These are phyloP conservation scores for Rissa tridactyla DNA, from an alignment of 2,113 vertebrate species.

Conservation along the genomic window DNA sequence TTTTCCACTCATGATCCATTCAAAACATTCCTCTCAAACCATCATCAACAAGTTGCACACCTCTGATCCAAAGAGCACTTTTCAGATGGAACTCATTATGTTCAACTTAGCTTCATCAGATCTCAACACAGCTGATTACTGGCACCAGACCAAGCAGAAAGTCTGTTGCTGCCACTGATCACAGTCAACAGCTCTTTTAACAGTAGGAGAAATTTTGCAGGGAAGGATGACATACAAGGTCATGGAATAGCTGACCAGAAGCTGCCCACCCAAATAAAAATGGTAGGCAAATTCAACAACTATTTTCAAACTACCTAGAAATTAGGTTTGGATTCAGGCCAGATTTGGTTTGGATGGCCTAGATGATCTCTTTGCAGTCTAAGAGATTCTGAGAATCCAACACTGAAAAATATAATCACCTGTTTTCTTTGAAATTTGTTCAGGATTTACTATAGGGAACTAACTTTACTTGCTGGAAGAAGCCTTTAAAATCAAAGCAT, in stretches of 20 bases:
- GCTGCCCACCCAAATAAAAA: neutral
- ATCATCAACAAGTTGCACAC: neutral
- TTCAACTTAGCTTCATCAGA: neutral
- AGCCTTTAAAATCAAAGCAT: constrained; percentile 9
- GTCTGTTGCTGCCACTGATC: neutral
- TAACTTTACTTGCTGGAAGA: neutral
- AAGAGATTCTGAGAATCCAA: neutral
- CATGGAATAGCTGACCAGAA: neutral
- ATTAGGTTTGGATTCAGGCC: neutral
- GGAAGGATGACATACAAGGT: neutral
- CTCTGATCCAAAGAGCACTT: neutral
- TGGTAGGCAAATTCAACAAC: neutral
- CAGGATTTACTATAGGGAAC: neutral
- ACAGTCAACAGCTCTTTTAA: neutral
- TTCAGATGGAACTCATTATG: neutral
- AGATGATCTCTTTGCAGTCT: neutral
- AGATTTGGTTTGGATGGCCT: neutral
- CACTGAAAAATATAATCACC: neutral
- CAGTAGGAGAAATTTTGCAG: neutral
- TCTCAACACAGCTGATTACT: neutral
- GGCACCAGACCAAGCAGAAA: neutral
- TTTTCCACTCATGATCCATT: neutral
- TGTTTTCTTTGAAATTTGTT: neutral
- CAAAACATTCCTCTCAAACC: neutral
- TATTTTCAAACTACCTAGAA: neutral